A percentile compares a stretch with the other conserved stretches of the same genome.
Evolutionary conservation across 1,140 invertebrate genomes (phyloP).

Genomic region (Neuroterus valhalla): DNA sequence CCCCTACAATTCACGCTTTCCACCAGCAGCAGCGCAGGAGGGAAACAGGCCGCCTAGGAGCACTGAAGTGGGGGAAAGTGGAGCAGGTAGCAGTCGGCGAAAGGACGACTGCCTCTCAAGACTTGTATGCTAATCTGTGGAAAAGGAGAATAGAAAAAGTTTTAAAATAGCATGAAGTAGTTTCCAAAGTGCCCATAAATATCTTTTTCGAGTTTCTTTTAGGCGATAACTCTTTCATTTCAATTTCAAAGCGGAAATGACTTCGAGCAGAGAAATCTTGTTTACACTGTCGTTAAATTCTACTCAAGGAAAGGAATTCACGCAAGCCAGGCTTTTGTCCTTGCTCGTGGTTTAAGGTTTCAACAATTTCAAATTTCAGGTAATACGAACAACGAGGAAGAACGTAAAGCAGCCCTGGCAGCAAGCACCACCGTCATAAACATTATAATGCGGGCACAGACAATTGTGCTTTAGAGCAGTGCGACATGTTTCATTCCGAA

Average conservation of each 20-base stretch:
- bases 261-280: background rate
- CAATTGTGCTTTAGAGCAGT: constrained; percentile 44
- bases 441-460: constrained; percentile 41
- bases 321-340: constrained; percentile 20
- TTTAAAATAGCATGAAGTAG: too few species aligned
- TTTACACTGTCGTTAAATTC: constrained; percentile 25
- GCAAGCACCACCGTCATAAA: constrained; percentile 23
- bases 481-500: constrained; percentile 43
- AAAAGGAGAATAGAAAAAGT: too few species aligned
- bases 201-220: too few species aligned
- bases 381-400: constrained; percentile 8
- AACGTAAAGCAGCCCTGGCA: background rate
- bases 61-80: too few species aligned
- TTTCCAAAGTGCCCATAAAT: too few species aligned
- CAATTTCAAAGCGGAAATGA: background rate
- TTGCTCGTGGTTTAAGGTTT: constrained; percentile 26
- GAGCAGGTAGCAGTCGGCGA: too few species aligned
- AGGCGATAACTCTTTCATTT: too few species aligned
- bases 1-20: too few species aligned
- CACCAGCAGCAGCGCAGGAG: too few species aligned
- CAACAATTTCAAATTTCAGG: constrained; percentile 20
- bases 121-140: too few species aligned
- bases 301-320: constrained; percentile 6
- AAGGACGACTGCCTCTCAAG: too few species aligned
- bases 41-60: too few species aligned